Base-by-base conservation (phyloP, 2,888 invertebrate genomes). In the Lasius fuliginosus region DNA sequence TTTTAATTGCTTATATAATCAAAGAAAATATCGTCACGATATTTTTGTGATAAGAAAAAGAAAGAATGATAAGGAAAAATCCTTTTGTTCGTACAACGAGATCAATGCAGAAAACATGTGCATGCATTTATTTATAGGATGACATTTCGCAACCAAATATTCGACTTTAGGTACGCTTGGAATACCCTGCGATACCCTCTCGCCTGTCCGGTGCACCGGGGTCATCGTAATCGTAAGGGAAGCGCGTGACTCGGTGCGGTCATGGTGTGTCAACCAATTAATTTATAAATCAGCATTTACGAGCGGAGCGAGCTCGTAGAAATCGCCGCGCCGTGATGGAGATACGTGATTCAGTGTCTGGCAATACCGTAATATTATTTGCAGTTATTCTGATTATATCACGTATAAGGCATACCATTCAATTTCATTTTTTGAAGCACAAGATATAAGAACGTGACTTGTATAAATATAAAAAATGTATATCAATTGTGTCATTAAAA, bases 251-350 rank as follows among this genome's bases (percentile, higher is more conserved):
- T 85, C 86, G 81, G 46, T 81, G 64, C 71, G 68, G 83, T 69
- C 68, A 84, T 73, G 81, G 65, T 60, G 82, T 69, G 69, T 85
- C 85, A 58, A 73, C 67, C 86, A 85, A 87, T 88, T 88, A 88
- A 88, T 84, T 74, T 85, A 79, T 82, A 81, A 87, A 85, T 88
- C 85, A 88, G 85, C 83, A 82, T 88, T 88, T 85, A 88, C 83
- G 81, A 68, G 69, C 65, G 60, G 36, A 64, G 46, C 62, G 49
- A 30, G 64, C 64, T 74, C 60, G 42, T 53, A 67, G 42, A 65
- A 73, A 67, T 65, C 71, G 36, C 53, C 53, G 62, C 74, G 40
- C 62, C 71, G 36, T 46, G 58, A 79, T 46, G 33, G 23, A 36
- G 60, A 79, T 68, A 60, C 36, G 33, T 23, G n/a, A 69, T 79